These are phyloP conservation scores for Poecile montanus DNA, from an alignment of 2,797 vertebrate genomes.

Conservation along the genomic window DNA sequence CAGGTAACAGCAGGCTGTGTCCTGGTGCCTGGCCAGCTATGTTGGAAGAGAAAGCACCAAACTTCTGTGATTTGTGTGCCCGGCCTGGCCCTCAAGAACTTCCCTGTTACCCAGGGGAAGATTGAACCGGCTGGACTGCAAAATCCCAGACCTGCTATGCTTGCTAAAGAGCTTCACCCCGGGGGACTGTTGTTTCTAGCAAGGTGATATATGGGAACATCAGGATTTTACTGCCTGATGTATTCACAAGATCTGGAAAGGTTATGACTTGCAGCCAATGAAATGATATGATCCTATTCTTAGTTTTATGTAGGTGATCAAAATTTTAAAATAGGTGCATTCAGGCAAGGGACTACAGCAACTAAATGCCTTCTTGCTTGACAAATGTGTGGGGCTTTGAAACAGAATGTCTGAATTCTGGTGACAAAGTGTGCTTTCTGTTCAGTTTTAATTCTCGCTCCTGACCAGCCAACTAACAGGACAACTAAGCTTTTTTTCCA, in stretches of 20 bases:
- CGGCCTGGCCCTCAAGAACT: not conserved
- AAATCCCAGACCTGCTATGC: not conserved
- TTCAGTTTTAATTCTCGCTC: not conserved
- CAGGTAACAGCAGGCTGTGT: not conserved
- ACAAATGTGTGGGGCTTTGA: not conserved
- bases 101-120: not conserved
- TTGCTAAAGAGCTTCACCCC: conserved; percentile 7
- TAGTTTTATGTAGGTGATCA: conserved; percentile 44
- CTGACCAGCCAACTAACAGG: not conserved
- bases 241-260: conserved; percentile 7
- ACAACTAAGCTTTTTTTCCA: not conserved
- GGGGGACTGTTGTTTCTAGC: conserved; percentile 9
- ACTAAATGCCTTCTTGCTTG: not conserved
- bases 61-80: not conserved
- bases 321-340: conserved; percentile 31
- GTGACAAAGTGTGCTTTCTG: not conserved
- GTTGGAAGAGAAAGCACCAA: not conserved
- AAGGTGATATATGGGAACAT: conserved; percentile 4
- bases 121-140: not conserved
- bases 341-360: not conserved
- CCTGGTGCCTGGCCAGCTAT: not conserved
- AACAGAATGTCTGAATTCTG: not conserved
- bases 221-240: conserved; percentile 36
- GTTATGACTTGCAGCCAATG: conserved; percentile 31
- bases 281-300: not conserved